Percentiles rank a stretch among this genome's conserved stretches.
phyloP scores from a whole-genome alignment of 2,888 invertebrate species.

The Drosophila tanythrix region DNA sequence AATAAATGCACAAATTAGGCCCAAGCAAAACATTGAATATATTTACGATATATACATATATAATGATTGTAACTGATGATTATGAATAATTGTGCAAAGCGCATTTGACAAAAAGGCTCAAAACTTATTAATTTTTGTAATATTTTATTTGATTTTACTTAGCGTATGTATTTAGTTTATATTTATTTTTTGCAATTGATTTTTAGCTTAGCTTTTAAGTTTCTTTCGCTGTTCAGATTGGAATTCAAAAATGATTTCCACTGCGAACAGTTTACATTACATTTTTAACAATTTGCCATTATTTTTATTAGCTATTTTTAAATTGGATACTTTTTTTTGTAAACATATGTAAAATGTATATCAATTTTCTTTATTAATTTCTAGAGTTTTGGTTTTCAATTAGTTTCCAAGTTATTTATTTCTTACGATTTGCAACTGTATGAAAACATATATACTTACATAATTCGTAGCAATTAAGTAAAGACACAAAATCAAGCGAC shows the following conservation, averaged over 20 bases:
- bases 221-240: conserved; percentile 9
- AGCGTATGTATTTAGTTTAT: conserved; percentile 44
- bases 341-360: conserved; percentile 32
- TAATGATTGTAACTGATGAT: conserved; percentile 6
- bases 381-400: not conserved
- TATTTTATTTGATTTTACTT: conserved; percentile 26
- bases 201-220: conserved; percentile 39
- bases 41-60: conserved; percentile 2
- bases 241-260: not conserved
- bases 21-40: conserved; percentile 11
- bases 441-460: conserved; percentile 24
- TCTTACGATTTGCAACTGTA: conserved; percentile 39
- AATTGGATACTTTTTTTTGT: conserved; percentile 38
- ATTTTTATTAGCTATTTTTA: conserved; percentile 23
- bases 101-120: conserved; percentile 56
- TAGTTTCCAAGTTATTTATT: conserved; percentile 10
- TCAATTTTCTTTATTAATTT: conserved; percentile 20
- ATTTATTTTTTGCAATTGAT: conserved; percentile 3
- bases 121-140: conserved; percentile 28
- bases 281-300: conserved; percentile 22
- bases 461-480: conserved; percentile 45
- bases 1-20: conserved; percentile 73
- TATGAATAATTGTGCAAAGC: conserved; percentile 13
- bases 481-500: conserved; percentile 64
- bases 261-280: conserved; percentile 17